Evolutionary conservation across 2,797 vertebrate genomes (phyloP).

Genomic region (Channallabes apus): DNA sequence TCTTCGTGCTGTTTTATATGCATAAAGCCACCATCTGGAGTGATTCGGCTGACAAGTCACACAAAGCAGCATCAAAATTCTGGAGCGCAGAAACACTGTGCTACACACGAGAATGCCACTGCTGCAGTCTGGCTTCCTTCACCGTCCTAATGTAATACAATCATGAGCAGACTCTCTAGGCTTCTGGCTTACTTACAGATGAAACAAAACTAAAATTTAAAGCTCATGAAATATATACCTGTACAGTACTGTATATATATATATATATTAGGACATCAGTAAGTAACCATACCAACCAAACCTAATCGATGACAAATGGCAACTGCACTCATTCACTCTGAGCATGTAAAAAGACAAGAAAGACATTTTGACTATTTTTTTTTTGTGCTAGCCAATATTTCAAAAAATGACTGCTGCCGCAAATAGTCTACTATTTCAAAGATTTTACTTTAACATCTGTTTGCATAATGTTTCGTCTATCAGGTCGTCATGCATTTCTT

Average conservation of each 20-base stretch:
- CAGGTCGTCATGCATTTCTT: too few relatives aligned
- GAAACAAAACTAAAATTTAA: neutral
- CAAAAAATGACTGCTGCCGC: too few relatives aligned
- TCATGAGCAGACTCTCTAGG: neutral
- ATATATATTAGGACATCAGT: too few relatives aligned
- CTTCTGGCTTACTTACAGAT: neutral
- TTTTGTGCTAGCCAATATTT: too few relatives aligned
- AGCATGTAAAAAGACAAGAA: too few relatives aligned
- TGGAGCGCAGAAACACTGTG: neutral
- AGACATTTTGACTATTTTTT: too few relatives aligned
- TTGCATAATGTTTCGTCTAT: too few relatives aligned
- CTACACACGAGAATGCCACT: neutral
- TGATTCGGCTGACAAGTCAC: slow-evolving; percentile 23
- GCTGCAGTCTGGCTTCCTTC: slow-evolving; percentile 17
- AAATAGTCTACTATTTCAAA: too few relatives aligned
- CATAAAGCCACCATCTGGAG: slow-evolving; percentile 13
- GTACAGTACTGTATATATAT: neutral
- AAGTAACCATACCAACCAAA: too few relatives aligned
- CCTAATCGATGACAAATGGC: too few relatives aligned
- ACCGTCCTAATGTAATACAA: slow-evolving; percentile 3
- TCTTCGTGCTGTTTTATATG: neutral
- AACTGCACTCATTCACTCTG: too few relatives aligned
- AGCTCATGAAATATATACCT: neutral
- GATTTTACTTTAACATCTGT: too few relatives aligned
- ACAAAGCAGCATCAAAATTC: slow-evolving; percentile 19